phyloP scores from a whole-genome alignment of 2,113 vertebrate genomes.

The Zeus faber region DNA sequence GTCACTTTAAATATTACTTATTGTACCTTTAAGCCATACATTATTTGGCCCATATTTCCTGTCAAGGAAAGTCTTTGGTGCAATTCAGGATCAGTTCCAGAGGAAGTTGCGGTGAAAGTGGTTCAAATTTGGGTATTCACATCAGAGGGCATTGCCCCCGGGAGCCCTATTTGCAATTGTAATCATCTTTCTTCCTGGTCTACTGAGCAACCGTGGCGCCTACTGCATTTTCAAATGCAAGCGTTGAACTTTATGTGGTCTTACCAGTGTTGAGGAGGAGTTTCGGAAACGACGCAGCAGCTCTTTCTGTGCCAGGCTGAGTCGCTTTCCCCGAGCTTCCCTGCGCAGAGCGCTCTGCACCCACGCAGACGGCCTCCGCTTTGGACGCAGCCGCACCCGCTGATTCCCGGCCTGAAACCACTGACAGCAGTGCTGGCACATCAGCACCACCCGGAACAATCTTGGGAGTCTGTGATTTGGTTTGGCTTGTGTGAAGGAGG shows the following conservation, averaged over 20 bases:
- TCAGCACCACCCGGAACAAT: neutral
- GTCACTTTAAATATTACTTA: too few relatives aligned
- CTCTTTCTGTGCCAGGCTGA: constrained; percentile 79
- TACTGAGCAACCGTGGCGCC: too few relatives aligned
- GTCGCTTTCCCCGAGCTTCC: constrained; percentile 70
- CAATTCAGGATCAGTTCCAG: too few relatives aligned
- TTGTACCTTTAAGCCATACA: too few relatives aligned
- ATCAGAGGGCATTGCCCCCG: too few relatives aligned
- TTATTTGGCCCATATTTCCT: too few relatives aligned
- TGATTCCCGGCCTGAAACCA: constrained; percentile 77
- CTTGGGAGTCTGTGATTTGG: neutral
- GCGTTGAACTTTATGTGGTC: constrained; percentile 37
- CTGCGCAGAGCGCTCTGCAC: constrained; percentile 78
- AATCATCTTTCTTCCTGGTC: too few relatives aligned
- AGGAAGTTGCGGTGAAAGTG: too few relatives aligned
- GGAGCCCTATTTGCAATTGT: too few relatives aligned
- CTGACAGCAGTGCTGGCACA: constrained; percentile 86
- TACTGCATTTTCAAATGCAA: neutral
- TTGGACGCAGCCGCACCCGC: constrained; percentile 82
- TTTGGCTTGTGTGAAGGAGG: neutral
- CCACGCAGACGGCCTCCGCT: constrained; percentile 72
- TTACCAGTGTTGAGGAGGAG: constrained; percentile 84
- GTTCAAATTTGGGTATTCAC: too few relatives aligned
- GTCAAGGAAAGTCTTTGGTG: too few relatives aligned
- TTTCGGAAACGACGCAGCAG: constrained; percentile 80